phyloP scores from a whole-genome alignment of 2,113 vertebrate genomes.

The Chloropsis hardwickii region DNA sequence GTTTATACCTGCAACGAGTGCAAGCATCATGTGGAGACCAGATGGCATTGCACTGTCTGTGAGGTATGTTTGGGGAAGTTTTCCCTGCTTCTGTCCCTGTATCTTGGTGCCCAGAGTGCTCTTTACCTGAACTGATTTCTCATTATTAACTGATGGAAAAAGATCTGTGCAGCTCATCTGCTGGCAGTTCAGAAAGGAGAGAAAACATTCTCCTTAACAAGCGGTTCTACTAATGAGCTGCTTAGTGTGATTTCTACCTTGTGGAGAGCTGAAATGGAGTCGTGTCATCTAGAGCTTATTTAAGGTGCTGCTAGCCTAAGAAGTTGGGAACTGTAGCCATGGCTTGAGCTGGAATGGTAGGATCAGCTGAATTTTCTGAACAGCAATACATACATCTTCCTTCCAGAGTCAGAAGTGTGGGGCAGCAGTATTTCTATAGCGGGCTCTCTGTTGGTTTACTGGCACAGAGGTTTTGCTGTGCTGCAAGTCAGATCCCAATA shows the following conservation, averaged over 20 bases:
- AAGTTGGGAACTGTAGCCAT: background rate
- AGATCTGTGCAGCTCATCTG: background rate
- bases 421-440: background rate
- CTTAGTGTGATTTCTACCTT: background rate
- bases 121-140: background rate
- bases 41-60: constrained; percentile 97
- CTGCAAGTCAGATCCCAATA: background rate
- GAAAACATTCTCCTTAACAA: background rate
- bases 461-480: background rate
- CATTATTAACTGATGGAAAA: background rate
- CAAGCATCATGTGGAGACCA: constrained; percentile 95
- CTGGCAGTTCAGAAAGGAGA: background rate
- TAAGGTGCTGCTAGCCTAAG: background rate
- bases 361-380: background rate
- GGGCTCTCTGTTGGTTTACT: background rate
- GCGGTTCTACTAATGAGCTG: background rate
- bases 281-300: background rate
- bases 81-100: background rate
- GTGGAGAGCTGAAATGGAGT: background rate
- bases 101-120: background rate
- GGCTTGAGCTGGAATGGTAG: background rate
- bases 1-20: constrained; percentile 99
- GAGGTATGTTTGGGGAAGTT: constrained; percentile 78
- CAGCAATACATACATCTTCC: background rate
- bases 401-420: background rate